phyloP scores from a whole-genome alignment of 2,113 vertebrate genomes.

The Eupsittula cactorum region DNA sequence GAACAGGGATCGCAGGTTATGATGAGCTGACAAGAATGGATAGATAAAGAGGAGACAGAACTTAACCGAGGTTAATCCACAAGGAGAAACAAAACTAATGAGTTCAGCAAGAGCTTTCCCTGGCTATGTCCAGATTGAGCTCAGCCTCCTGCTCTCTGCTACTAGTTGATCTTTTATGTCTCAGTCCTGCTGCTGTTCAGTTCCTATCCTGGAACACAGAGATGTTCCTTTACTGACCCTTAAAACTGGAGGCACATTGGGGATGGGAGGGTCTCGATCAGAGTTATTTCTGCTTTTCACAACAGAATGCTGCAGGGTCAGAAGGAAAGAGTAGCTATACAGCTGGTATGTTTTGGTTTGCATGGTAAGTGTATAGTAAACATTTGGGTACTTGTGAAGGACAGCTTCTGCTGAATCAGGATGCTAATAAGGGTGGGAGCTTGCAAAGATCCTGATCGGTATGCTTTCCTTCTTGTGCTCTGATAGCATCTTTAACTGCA shows the following conservation, averaged over 20 bases:
- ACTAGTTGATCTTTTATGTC: neutral
- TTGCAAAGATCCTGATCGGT: neutral
- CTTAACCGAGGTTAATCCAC: neutral
- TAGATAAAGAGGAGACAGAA: neutral
- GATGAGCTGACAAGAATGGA: neutral
- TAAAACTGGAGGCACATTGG: neutral
- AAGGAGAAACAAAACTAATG: neutral
- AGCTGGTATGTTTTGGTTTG: accelerated
- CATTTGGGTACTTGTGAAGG: neutral
- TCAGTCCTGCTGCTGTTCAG: neutral
- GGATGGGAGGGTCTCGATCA: neutral
- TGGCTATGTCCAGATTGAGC: neutral
- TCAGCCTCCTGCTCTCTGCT: neutral
- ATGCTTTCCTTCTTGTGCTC: neutral
- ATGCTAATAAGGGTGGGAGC: neutral
- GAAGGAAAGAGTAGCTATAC: neutral
- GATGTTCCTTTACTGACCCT: neutral
- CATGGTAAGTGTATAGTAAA: neutral
- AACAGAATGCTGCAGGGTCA: neutral
- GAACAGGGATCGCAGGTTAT: neutral
- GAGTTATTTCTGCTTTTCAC: neutral
- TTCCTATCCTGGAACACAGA: neutral
- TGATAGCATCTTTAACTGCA: neutral
- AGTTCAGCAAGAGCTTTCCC: neutral
- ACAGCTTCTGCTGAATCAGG: neutral